Percentiles rank a stretch among this genome's conserved stretches.
phyloP scores from a whole-genome alignment of 1,140 invertebrate genomes.

The Episyrphus balteatus region DNA sequence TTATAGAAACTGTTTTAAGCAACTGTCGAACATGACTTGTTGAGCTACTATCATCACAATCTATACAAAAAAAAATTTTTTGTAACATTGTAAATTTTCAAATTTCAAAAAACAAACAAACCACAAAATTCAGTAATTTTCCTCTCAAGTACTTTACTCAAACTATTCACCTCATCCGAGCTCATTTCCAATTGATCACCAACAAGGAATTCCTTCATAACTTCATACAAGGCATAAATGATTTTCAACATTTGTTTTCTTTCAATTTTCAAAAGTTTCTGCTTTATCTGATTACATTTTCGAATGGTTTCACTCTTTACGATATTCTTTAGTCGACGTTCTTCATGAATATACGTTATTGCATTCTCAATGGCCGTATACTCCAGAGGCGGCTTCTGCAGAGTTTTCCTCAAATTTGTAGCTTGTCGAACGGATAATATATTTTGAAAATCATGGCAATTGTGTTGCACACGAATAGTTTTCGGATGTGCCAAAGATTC shows the following conservation, averaged over 20 bases:
- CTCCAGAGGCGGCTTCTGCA: conserved; percentile 20
- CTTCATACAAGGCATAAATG: conserved; percentile 29
- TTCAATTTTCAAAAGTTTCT: conserved; percentile 21
- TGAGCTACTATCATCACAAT: conserved; percentile 7
- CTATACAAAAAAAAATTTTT: background rate
- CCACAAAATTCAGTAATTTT: background rate
- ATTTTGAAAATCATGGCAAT: conserved; percentile 14
- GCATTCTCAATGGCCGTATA: conserved; percentile 21
- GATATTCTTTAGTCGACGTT: conserved; percentile 18
- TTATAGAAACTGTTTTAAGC: conserved; percentile 26
- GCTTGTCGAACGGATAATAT: conserved; percentile 12
- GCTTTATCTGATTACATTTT: conserved; percentile 17
- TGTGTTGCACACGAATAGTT: conserved; percentile 14
- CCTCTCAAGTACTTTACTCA: background rate
- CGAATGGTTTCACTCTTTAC: conserved; percentile 13
- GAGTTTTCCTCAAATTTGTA: conserved; percentile 14
- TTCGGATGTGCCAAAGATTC: conserved; percentile 23
- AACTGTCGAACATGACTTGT: conserved; percentile 29
- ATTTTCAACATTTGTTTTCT: conserved; percentile 30
- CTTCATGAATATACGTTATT: conserved; percentile 25
- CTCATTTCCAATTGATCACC: conserved; percentile 27
- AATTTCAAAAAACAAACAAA: too few species aligned
- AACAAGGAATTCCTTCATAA: conserved; percentile 31
- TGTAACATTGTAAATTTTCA: too few species aligned
- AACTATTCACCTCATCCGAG: background rate